A percentile compares a stretch with the other conserved stretches of the same genome.
phyloP scores from a whole-genome alignment of 2,113 vertebrate species.

The Illadopsis cleaveri region DNA sequence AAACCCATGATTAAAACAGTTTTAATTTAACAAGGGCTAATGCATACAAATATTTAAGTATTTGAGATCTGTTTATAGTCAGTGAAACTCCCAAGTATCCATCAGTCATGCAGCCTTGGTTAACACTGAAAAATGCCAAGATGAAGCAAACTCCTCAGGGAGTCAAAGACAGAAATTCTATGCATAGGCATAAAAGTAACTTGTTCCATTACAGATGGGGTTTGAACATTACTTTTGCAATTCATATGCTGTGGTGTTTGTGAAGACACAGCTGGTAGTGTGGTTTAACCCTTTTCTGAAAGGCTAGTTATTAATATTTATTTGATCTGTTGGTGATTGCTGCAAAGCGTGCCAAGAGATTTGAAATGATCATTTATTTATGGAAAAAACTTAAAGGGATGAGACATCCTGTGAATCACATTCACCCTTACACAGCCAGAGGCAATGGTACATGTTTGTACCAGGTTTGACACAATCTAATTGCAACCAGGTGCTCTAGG shows the following conservation, averaged over 20 bases:
- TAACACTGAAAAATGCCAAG: not conserved
- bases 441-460: not conserved
- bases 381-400: not conserved
- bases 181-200: not conserved
- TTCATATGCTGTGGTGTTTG: not conserved
- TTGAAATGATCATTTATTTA: not conserved
- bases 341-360: not conserved
- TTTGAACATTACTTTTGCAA: not conserved
- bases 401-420: not conserved
- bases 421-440: not conserved
- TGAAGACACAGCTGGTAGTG: not conserved
- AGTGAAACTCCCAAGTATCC: not conserved
- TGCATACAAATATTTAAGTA: not conserved
- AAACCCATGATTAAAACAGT: not conserved
- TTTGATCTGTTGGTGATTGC: not conserved
- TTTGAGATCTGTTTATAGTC: not conserved
- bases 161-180: not conserved
- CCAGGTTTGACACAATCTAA: not conserved
- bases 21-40: not conserved
- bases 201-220: not conserved
- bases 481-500: not conserved
- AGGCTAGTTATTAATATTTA: not conserved
- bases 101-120: not conserved
- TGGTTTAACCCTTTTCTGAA: not conserved
- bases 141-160: not conserved